Evolutionary conservation across 2,113 vertebrate species (phyloP), one percentile per base, ranked within the genome.

Genomic region (Patagioenas fasciata): DNA sequence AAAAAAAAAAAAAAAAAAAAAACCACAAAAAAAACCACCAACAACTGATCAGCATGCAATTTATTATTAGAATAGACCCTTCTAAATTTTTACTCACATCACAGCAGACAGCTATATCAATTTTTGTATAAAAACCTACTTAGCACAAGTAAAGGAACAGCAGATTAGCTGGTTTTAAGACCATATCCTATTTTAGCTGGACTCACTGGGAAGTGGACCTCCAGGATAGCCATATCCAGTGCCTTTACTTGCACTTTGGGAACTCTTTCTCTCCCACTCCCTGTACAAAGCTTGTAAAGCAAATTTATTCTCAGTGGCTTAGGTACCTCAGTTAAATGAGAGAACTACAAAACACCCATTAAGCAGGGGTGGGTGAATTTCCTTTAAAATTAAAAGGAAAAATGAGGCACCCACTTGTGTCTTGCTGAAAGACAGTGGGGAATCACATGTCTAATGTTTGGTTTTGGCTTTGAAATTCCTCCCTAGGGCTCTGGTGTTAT

Each of bases 31-130:
- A n/a, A n/a, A n/a, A n/a, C n/a, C n/a, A n/a, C n/a, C n/a, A n/a
- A n/a, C n/a, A n/a, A 17, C 44, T 11, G 11, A 92, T 93, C 91
- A 81, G 83, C 34, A 2, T 78, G 85, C 80, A 86, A 84, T 95
- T 95, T 95, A 94, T 96, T 97, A 95, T 92, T 96, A 95, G 91
- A 97, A 89, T 38, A 79, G 40, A 67, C 40, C 44, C 75, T 85
- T 92, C 61, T 44, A 80, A 85, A 70, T 62, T 95, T 91, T 94
- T 79, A 58, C 15, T 95, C 73, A 54, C 73, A 56, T 87, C 58
- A 38, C 40, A 89, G 74, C 78, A 94, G 90, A 85, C 26, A 84
- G 34, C 60, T 87, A 75, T 78, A 87, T 51, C 80, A 77, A 80
- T 87, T 95, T 94, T 91, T 92, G 56, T 82, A 65, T 53, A 77